Percentiles rank a stretch among this genome's conserved stretches.
Evolutionary conservation across 2,888 invertebrate genomes (phyloP).

Genomic region (Syrista parreyssii): DNA sequence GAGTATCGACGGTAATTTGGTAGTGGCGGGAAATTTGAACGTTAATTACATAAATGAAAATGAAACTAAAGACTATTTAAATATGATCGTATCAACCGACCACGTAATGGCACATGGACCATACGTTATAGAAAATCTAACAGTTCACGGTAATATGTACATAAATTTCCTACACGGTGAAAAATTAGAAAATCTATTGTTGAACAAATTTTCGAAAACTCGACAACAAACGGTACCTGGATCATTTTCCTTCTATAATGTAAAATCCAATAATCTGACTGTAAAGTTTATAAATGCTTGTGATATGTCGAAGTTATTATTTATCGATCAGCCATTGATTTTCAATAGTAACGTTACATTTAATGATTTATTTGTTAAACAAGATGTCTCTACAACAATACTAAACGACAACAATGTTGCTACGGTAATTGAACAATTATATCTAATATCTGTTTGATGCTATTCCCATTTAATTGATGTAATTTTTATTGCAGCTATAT

Average conservation of each 20-base stretch:
- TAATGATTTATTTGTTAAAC: slow-evolving; percentile 36
- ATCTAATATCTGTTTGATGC: background rate
- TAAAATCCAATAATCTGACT: slow-evolving; percentile 32
- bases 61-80: slow-evolving; percentile 33
- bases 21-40: slow-evolving; percentile 31
- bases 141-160: slow-evolving; percentile 35
- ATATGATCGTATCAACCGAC: slow-evolving; percentile 19
- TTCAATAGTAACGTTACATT: slow-evolving; percentile 45
- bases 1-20: slow-evolving; percentile 43
- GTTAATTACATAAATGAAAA: slow-evolving; percentile 35
- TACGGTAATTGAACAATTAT: slow-evolving; percentile 34
- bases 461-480: background rate
- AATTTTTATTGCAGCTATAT: slow-evolving; percentile 38
- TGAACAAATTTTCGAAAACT: slow-evolving; percentile 38
- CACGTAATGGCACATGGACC: slow-evolving; percentile 21
- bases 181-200: slow-evolving; percentile 32
- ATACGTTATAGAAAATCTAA: slow-evolving; percentile 34
- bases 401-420: slow-evolving; percentile 39
- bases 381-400: slow-evolving; percentile 33
- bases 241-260: slow-evolving; percentile 31
- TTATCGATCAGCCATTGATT: slow-evolving; percentile 40
- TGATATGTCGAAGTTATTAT: slow-evolving; percentile 34
- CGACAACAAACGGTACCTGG: slow-evolving; percentile 37
- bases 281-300: slow-evolving; percentile 38
- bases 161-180: slow-evolving; percentile 34